Evolutionary conservation across 2,888 invertebrate genomes (phyloP).

Genomic region (Noctua pronuba): DNA sequence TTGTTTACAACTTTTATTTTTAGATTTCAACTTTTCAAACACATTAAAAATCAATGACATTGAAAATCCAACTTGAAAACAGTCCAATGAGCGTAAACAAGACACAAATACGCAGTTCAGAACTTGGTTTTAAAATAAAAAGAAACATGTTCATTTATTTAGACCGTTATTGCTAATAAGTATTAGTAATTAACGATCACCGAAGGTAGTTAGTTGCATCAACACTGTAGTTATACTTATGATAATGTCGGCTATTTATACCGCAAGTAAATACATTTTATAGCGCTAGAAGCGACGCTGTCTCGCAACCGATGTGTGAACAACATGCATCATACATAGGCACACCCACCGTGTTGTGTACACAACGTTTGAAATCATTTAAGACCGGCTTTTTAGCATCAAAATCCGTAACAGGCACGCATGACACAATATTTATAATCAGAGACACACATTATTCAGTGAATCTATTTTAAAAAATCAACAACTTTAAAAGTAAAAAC

Average conservation of each 20-base stretch:
- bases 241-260: slow-evolving; percentile 1
- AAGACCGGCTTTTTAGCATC: slow-evolving; percentile 36
- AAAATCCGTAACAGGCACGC: slow-evolving; percentile 16
- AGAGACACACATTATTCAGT: background rate
- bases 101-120: background rate
- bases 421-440: slow-evolving; percentile 20
- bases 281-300: slow-evolving; percentile 3
- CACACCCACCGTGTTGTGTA: slow-evolving; percentile 4
- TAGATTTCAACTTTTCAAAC: background rate
- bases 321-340: slow-evolving; percentile 10
- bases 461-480: slow-evolving; percentile 1
- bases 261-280: slow-evolving; percentile 3
- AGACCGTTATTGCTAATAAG: background rate
- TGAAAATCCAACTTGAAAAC: slow-evolving; percentile 3
- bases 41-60: slow-evolving; percentile 23
- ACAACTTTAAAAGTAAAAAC: slow-evolving; percentile 16
- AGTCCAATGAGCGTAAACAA: background rate
- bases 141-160: background rate
- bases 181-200: background rate
- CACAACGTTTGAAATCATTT: slow-evolving; percentile 26
- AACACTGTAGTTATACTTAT: slow-evolving; percentile 1
- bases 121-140: background rate
- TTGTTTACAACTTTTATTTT: background rate
- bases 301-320: background rate
- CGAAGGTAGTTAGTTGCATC: background rate